Evolutionary conservation across 1,140 invertebrate genomes (phyloP).

Genomic region (Drosophila baimaii): DNA sequence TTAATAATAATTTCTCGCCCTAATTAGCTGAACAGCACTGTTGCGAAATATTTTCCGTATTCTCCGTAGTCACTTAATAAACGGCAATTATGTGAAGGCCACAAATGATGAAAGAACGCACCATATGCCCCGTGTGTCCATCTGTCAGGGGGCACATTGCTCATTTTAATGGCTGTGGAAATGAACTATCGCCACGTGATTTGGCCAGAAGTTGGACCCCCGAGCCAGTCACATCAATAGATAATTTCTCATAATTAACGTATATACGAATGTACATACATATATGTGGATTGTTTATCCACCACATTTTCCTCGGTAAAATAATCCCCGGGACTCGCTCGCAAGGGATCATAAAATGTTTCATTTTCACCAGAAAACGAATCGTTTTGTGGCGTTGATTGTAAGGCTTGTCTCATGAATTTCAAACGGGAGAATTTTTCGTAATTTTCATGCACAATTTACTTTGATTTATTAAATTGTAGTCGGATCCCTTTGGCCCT

Average conservation of each 20-base stretch:
- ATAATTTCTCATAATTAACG: constrained; percentile 75
- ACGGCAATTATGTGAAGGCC: constrained; percentile 54
- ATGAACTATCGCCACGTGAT: constrained; percentile 74
- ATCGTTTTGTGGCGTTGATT: constrained; percentile 19
- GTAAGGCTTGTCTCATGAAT: constrained; percentile 12
- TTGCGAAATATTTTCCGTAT: not conserved
- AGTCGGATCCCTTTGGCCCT: constrained; percentile 56
- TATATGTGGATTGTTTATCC: constrained; percentile 8
- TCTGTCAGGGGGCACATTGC: constrained; percentile 51
- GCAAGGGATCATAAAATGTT: constrained; percentile 33
- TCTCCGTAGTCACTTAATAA: constrained; percentile 46
- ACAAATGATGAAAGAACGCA: constrained; percentile 52
- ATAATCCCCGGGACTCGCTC: constrained; percentile 24
- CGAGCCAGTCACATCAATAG: constrained; percentile 65
- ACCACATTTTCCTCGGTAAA: constrained; percentile 14
- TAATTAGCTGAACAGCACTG: not conserved
- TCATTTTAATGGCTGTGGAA: constrained; percentile 71
- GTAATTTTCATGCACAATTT: constrained; percentile 39
- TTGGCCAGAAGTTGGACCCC: constrained; percentile 33
- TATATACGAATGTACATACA: constrained; percentile 20
- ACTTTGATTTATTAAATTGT: constrained; percentile 61
- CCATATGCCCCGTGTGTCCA: constrained; percentile 35
- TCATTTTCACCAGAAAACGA: constrained; percentile 29
- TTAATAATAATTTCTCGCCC: not conserved
- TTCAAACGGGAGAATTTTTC: constrained; percentile 12